These are phyloP conservation scores for Cyprinodon diabolis DNA, from an alignment of 2,797 vertebrate genomes.

Conservation along the genomic window DNA sequence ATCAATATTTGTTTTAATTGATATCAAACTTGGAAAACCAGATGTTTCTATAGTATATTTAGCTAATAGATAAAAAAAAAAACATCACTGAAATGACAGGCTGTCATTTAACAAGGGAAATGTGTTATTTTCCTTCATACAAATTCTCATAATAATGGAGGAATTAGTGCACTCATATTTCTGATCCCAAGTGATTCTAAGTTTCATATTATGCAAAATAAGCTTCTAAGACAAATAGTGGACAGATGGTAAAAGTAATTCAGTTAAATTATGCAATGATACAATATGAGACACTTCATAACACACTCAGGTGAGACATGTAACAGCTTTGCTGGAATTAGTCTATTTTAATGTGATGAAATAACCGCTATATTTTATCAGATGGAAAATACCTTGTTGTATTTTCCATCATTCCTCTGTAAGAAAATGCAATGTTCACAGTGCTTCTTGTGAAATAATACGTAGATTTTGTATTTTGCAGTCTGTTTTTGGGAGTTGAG, in stretches of 20 bases:
- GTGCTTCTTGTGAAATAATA: no score
- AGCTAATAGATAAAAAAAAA: slow-evolving; percentile 26
- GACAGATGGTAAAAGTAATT: slow-evolving; percentile 39
- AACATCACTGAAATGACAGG: slow-evolving; percentile 34
- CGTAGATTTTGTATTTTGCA: no score
- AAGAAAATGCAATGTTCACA: no score
- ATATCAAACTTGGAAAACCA: slow-evolving; percentile 47
- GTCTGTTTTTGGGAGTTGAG: no score
- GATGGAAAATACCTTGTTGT: neutral
- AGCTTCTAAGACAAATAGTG: slow-evolving; percentile 33
- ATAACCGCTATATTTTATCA: neutral
- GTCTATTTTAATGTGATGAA: neutral
- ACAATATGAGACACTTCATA: slow-evolving; percentile 28
- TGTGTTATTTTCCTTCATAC: slow-evolving; percentile 41
- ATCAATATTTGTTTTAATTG: slow-evolving; percentile 46
- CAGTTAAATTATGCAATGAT: slow-evolving; percentile 26
- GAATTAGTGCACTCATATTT: slow-evolving; percentile 55
- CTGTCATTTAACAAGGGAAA: slow-evolving; percentile 48
- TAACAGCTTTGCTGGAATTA: slow-evolving; percentile 32
- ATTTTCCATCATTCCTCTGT: no score
- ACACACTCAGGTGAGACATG: slow-evolving; percentile 30
- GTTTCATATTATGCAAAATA: slow-evolving; percentile 55
- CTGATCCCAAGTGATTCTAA: slow-evolving; percentile 53
- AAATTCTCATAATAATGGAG: slow-evolving; percentile 34
- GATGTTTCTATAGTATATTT: slow-evolving; percentile 29